phyloP scores from a whole-genome alignment of 2,113 vertebrate genomes.

The Turdus rufiventris region DNA sequence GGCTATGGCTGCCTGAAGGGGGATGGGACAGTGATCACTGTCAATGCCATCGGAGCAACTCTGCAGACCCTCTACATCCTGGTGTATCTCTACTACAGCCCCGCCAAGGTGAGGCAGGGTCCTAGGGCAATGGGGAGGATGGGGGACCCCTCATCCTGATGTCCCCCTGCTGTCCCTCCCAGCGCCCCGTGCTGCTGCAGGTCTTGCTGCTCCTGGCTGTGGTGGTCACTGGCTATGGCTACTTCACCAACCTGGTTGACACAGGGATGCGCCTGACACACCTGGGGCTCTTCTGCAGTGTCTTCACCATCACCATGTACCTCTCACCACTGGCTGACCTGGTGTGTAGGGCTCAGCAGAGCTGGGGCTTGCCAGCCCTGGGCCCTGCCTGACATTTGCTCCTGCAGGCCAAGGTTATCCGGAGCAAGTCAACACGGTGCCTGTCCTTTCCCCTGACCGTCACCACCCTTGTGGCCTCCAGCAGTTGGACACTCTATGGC shows the following conservation, averaged over 20 bases:
- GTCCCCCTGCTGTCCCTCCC: not conserved
- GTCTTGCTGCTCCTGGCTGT: constrained; percentile 62
- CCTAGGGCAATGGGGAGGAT: accelerated
- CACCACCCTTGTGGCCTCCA: constrained; percentile 86
- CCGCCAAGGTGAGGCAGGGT: constrained; percentile 73
- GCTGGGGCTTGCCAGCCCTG: not conserved
- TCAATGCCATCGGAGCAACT: constrained; percentile 82
- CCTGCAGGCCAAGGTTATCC: constrained; percentile 79
- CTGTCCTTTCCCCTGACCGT: constrained; percentile 89
- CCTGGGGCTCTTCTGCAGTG: constrained; percentile 88
- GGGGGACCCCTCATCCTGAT: not conserved
- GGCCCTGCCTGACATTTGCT: not conserved
- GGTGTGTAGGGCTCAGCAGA: constrained; percentile 65
- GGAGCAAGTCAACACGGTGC: constrained; percentile 77
- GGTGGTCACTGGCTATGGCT: constrained; percentile 74
- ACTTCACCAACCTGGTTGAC: constrained; percentile 77
- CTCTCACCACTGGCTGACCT: constrained; percentile 86
- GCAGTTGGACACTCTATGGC: constrained; percentile 90
- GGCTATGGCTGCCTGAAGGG: constrained; percentile 86
- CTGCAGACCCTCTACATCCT: constrained; percentile 86
- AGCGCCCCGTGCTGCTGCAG: constrained; percentile 71
- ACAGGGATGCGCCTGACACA: constrained; percentile 58
- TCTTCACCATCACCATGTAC: constrained; percentile 93
- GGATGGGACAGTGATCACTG: constrained; percentile 78
- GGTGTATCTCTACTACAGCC: constrained; percentile 80